These are phyloP conservation scores for Syndactyla subalaris DNA, from an alignment of 2,797 vertebrate genomes.

Conservation along the genomic window DNA sequence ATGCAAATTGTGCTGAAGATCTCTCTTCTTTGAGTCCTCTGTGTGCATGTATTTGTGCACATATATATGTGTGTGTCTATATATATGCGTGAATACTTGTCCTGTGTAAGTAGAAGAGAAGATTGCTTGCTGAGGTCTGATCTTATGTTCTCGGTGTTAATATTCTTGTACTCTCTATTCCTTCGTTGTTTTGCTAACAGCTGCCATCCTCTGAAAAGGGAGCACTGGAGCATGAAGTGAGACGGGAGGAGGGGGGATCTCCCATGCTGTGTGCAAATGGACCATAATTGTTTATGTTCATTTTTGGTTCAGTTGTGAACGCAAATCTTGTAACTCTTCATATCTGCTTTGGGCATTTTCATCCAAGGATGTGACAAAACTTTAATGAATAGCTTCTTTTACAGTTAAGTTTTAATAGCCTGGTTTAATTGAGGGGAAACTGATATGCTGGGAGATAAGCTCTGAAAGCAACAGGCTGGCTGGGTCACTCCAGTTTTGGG, in stretches of 20 bases:
- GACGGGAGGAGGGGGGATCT: background rate
- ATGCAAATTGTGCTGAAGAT: background rate
- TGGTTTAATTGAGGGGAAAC: conserved; percentile 62
- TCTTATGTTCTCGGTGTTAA: conserved; percentile 39
- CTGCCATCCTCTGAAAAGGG: conserved; percentile 31
- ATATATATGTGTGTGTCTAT: background rate
- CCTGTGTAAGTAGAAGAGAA: background rate
- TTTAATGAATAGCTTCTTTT: conserved; percentile 52
- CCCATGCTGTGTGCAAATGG: conserved; percentile 11
- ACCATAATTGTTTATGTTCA: background rate
- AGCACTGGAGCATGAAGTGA: conserved; percentile 33
- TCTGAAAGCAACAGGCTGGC: background rate
- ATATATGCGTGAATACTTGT: background rate
- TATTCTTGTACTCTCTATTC: conserved; percentile 7
- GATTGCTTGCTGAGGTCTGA: background rate
- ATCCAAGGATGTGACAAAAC: conserved; percentile 57
- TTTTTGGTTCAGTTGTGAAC: background rate
- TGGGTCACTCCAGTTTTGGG: background rate
- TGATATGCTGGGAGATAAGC: conserved; percentile 22
- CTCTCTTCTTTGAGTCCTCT: background rate
- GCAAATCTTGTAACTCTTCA: background rate
- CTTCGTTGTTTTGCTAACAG: conserved; percentile 42
- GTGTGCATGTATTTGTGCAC: background rate
- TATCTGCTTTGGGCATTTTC: conserved; percentile 30
- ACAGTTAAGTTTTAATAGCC: conserved; percentile 38